Evolutionary conservation across 1,140 invertebrate genomes (phyloP), one percentile per base, ranked within the genome.

Genomic region (Neuroterus valhalla): DNA sequence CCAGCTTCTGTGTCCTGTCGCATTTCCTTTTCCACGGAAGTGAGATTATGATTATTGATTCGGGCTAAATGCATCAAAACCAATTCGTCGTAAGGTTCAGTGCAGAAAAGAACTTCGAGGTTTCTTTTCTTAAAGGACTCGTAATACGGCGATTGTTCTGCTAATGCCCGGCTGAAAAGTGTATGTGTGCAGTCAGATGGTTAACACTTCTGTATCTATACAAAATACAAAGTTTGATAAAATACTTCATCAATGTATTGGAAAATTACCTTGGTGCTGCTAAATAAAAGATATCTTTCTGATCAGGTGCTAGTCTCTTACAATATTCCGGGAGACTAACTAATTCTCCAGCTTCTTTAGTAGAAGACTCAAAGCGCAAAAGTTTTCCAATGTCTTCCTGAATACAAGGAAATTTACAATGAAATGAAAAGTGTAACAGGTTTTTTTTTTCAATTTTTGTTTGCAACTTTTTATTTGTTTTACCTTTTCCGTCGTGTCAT

Each of bases 21-120:
- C 93, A 98, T 95, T 88, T 98, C 97, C 87, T 98, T 98, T 89
- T 99, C 98, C 6, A 98, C 96, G 1, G 97, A 98, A 0, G 94
- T 94, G 0, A 99, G 90, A 69, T 92, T 91, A 82, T 95, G 94
- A 66, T 93, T 92, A 74, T 95, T 94, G 86, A 96, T 99, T 84
- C 96, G 93, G 78, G 93, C 92, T 21, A 99, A 89, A 81, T 98
- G 96, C 91, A 99, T 94, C 1, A 99, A 89, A 11, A 99, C 97
- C 23, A 99, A 89, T 89, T 99, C 98, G 90, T 99, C 98, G 82
- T 99, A 98, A 1, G 95, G 94, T 83, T 99, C 97, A 83, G 97
- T 99, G 84, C 97, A 97, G 87, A 98, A 99, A 2, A 99, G 86
- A 1, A 99, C 97, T 91, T 99, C 97, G 3, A 96, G 92, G 75